phyloP scores from a whole-genome alignment of 2,113 vertebrate species.

The Phalacrocorax brasilianus region DNA sequence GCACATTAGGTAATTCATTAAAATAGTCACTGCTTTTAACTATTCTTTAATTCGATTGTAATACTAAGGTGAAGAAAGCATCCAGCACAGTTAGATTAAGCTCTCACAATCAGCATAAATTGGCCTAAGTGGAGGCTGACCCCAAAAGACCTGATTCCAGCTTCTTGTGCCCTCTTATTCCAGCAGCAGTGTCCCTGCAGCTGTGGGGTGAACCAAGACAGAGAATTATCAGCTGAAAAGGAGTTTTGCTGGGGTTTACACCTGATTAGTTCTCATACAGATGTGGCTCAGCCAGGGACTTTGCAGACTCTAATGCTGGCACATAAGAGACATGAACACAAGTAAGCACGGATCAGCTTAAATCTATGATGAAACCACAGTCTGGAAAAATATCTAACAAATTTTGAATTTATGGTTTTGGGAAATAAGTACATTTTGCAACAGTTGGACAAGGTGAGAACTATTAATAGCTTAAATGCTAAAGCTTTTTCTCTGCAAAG shows the following conservation, averaged over 20 bases:
- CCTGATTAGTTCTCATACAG: not conserved
- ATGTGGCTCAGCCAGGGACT: not conserved
- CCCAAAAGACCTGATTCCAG: not conserved
- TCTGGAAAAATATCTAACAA: not conserved
- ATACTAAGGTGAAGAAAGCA: not conserved
- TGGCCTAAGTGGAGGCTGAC: not conserved
- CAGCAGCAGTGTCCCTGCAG: not conserved
- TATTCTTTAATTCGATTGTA: not conserved
- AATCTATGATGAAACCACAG: accelerated
- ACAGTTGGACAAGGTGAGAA: not conserved
- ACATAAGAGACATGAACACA: not conserved
- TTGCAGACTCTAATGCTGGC: not conserved
- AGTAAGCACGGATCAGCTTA: not conserved
- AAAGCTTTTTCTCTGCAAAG: not conserved
- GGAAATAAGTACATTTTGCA: not conserved
- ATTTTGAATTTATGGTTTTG: not conserved
- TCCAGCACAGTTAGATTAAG: not conserved
- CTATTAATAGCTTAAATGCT: not conserved
- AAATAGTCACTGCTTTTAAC: not conserved
- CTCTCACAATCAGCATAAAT: not conserved
- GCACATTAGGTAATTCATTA: not conserved
- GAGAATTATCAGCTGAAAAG: not conserved
- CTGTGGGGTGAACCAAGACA: not conserved
- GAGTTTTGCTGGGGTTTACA: not conserved
- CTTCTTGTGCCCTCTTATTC: not conserved